phyloP scores from a whole-genome alignment of 2,797 vertebrate genomes.

The Sebastes nivosus region DNA sequence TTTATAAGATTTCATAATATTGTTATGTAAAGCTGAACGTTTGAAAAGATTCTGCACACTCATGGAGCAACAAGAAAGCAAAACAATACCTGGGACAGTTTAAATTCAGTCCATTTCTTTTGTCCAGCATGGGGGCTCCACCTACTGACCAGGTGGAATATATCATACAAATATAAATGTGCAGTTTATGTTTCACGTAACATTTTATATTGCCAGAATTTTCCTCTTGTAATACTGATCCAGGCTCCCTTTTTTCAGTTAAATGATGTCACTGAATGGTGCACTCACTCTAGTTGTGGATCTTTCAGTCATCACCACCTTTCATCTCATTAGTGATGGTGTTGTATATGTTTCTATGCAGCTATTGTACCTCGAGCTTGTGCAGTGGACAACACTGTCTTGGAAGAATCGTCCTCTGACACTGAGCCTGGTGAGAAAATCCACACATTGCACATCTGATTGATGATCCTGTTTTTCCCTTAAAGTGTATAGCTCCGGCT shows the following conservation, averaged over 20 bases:
- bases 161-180: neutral
- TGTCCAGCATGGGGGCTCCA: neutral
- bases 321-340: neutral
- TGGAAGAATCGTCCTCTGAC: neutral
- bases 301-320: neutral
- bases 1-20: neutral
- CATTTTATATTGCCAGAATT: neutral
- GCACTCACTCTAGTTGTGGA: neutral
- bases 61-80: neutral
- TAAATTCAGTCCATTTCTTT: neutral
- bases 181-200: neutral
- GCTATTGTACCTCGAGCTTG: neutral
- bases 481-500: constrained; percentile 35
- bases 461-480: constrained; percentile 39
- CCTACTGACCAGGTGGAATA: constrained; percentile 18
- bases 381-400: neutral
- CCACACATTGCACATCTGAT: constrained; percentile 22
- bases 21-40: neutral
- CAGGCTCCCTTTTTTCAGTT: neutral
- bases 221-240: neutral
- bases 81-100: neutral
- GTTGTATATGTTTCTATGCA: neutral
- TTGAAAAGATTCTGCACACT: neutral
- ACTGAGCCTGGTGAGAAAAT: constrained; percentile 30
- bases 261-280: neutral